These are phyloP conservation scores for Diadumene lineata DNA, from an alignment of 92 coral and sea anemone species.

Conservation along the genomic window DNA sequence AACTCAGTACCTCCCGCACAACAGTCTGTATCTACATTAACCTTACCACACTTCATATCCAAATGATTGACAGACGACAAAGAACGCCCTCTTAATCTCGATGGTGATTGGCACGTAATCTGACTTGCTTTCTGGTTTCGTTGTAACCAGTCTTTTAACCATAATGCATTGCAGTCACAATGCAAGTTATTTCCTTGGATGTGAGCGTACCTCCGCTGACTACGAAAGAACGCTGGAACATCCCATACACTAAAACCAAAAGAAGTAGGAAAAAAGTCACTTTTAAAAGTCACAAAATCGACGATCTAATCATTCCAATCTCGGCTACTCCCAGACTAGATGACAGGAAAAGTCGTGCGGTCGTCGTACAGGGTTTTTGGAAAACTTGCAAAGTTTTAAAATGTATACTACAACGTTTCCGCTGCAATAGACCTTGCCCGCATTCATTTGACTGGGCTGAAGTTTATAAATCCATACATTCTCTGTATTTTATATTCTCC, in stretches of 20 bases:
- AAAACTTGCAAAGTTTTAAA: no score
- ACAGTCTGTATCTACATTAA: background rate
- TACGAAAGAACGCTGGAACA: slow-evolving; percentile 67
- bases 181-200: slow-evolving; percentile 62
- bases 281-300: no score
- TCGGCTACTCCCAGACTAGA: no score
- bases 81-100: slow-evolving; percentile 40
- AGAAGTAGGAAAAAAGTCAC: background rate
- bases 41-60: slow-evolving; percentile 44
- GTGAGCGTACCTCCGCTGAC: slow-evolving; percentile 31
- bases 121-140: slow-evolving; percentile 27
- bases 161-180: slow-evolving; percentile 84
- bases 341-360: no score
- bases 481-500: no score
- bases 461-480: no score
- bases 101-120: slow-evolving; percentile 69
- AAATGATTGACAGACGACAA: slow-evolving; percentile 39
- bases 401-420: no score
- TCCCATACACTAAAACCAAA: slow-evolving; percentile 58
- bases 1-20: no score
- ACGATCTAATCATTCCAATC: no score
- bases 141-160: slow-evolving; percentile 68
- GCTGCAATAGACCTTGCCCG: no score
- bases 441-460: no score
- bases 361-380: no score